These are phyloP conservation scores for Thereva nobilitata DNA, from an alignment of 2,888 invertebrate species.

Conservation along the genomic window DNA sequence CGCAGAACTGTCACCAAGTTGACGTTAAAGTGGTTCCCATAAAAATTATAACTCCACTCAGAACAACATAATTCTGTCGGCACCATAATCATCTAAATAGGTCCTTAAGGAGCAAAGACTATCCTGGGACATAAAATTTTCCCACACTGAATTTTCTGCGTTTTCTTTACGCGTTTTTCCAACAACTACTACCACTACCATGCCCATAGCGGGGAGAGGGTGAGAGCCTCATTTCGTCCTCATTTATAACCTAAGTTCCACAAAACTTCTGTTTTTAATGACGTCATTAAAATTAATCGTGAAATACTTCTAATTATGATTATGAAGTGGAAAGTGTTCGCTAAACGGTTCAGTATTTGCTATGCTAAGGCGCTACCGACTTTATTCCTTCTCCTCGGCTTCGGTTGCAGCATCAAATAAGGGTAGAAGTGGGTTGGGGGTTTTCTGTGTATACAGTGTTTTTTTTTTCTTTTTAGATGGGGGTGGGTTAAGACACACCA, in stretches of 20 bases:
- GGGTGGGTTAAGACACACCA: too few relatives aligned
- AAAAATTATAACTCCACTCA: conserved; percentile 40
- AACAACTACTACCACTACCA: too few relatives aligned
- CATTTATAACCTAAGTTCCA: conserved; percentile 33
- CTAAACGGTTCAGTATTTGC: conserved; percentile 32
- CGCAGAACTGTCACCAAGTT: conserved; percentile 34
- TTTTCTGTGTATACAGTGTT: too few relatives aligned
- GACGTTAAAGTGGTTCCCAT: conserved; percentile 34
- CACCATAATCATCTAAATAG: conserved; percentile 37
- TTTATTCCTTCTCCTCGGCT: too few relatives aligned
- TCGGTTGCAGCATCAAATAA: too few relatives aligned
- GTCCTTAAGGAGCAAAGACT: conserved; percentile 36
- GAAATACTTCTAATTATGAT: conserved; percentile 42
- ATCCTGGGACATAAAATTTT: conserved; percentile 25
- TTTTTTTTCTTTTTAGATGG: too few relatives aligned
- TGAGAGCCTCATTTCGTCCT: conserved; percentile 15
- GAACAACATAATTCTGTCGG: conserved; percentile 38
- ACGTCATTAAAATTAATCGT: conserved; percentile 43
- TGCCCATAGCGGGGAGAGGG: not conserved
- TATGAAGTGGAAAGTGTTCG: conserved; percentile 42
- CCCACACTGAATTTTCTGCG: conserved; percentile 8
- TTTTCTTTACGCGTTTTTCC: not conserved
- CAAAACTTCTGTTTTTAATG: conserved; percentile 43
- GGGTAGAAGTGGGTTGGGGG: too few relatives aligned
- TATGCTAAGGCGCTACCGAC: not conserved